These are phyloP conservation scores for Lampris incognitus DNA, from an alignment of 2,113 vertebrate genomes.

Conservation along the genomic window DNA sequence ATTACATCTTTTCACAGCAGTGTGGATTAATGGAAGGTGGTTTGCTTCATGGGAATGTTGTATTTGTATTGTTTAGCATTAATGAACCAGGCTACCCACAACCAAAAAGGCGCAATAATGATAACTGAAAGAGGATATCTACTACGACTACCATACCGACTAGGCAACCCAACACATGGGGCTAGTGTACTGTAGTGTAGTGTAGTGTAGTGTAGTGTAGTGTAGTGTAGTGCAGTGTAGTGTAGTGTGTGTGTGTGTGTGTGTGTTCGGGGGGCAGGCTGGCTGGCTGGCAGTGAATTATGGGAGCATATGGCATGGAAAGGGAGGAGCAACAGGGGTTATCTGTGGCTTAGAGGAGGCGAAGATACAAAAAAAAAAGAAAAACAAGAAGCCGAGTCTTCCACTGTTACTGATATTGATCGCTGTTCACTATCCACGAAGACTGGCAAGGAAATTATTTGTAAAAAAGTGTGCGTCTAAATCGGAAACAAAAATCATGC, in stretches of 20 bases:
- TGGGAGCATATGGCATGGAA: constrained; percentile 67
- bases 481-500: not conserved
- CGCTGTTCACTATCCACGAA: too few species aligned
- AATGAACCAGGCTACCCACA: not conserved
- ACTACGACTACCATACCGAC: constrained; percentile 4
- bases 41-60: too few species aligned
- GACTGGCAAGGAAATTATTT: not conserved
- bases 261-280: too few species aligned
- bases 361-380: constrained; percentile 29
- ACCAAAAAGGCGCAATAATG: not conserved
- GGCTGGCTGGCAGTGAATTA: constrained; percentile 58
- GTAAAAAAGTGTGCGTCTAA: not conserved
- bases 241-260: too few species aligned
- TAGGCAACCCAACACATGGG: constrained; percentile 44
- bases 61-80: too few species aligned
- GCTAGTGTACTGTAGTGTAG: too few species aligned
- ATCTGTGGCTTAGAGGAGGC: constrained; percentile 45
- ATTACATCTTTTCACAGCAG: too few species aligned
- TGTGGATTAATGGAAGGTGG: too few species aligned
- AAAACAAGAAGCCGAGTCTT: constrained; percentile 12
- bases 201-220: too few species aligned
- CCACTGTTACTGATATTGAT: constrained; percentile 9
- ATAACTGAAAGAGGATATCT: constrained; percentile 10
- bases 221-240: too few species aligned
- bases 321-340: constrained; percentile 39